Conservation (phyloP, 2,888 invertebrate genomes). For the Melanostoma mellinum region DNA sequence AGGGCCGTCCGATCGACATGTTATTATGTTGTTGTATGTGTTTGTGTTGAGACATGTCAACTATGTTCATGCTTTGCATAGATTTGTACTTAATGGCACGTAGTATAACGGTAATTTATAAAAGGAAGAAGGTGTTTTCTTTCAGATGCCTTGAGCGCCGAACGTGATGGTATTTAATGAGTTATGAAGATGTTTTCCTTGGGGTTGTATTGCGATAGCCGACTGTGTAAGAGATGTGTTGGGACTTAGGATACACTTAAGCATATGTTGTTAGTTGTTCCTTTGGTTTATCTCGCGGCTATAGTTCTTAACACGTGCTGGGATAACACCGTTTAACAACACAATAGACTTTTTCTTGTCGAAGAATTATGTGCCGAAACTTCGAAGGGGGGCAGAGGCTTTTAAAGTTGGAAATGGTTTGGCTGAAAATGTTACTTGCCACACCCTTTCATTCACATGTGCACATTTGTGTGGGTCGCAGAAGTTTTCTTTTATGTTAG, state of each 20-base stretch:
- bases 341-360: neutral
- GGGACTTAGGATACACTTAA: constrained; percentile 1
- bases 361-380: too few species aligned
- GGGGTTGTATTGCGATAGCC: constrained; percentile 26
- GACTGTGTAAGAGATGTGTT: neutral
- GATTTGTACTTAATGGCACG: constrained; percentile 26
- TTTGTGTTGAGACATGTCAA: constrained; percentile 6
- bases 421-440: too few species aligned
- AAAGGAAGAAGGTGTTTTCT: constrained; percentile 18
- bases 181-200: constrained; percentile 62
- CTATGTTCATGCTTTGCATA: constrained; percentile 14
- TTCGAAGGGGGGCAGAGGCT: too few species aligned
- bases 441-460: too few species aligned
- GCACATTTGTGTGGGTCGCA: too few species aligned
- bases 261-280: constrained; percentile 13
- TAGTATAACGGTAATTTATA: constrained; percentile 33
- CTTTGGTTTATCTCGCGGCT: neutral
- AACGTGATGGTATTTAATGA: constrained; percentile 65
- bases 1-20: constrained; percentile 9
- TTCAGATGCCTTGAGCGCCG: constrained; percentile 9
- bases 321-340: neutral
- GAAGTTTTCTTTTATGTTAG: too few species aligned
- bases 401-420: too few species aligned
- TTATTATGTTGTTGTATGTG: neutral
- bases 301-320: constrained; percentile 19